Conservation (phyloP, 2,113 vertebrate species). For the Bufo gargarizans region DNA sequence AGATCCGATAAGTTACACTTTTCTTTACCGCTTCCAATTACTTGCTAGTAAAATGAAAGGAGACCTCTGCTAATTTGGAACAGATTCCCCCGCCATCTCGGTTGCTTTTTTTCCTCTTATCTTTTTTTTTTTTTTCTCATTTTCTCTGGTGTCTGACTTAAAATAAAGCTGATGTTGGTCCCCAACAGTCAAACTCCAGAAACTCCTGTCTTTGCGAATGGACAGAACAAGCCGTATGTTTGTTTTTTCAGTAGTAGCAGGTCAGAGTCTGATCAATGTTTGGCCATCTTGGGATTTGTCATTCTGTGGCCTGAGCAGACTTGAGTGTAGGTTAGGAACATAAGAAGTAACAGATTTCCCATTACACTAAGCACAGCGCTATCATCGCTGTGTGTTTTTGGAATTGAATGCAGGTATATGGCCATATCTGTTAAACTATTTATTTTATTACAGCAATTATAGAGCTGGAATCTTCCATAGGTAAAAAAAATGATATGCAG, state of each 20-base stretch:
- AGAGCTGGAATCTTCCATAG: neutral
- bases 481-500: neutral
- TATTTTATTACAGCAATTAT: neutral
- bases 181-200: slow-evolving; percentile 75
- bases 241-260: slow-evolving; percentile 10
- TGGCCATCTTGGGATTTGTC: neutral
- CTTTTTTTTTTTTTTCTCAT: slow-evolving; percentile 54
- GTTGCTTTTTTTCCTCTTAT: neutral
- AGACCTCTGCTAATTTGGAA: slow-evolving; percentile 83
- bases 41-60: slow-evolving; percentile 85
- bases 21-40: slow-evolving; percentile 84
- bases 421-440: neutral
- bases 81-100: slow-evolving; percentile 75
- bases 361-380: neutral
- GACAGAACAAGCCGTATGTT: neutral
- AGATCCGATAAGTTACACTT: slow-evolving; percentile 82
- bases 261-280: neutral
- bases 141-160: slow-evolving; percentile 73
- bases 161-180: slow-evolving; percentile 78
- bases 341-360: neutral
- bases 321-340: neutral
- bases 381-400: neutral
- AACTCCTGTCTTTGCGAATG: neutral
- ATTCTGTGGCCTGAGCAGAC: neutral
- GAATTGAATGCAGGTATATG: neutral